phyloP scores from a whole-genome alignment of 2,888 invertebrate species.

The Drosophila colorata region DNA sequence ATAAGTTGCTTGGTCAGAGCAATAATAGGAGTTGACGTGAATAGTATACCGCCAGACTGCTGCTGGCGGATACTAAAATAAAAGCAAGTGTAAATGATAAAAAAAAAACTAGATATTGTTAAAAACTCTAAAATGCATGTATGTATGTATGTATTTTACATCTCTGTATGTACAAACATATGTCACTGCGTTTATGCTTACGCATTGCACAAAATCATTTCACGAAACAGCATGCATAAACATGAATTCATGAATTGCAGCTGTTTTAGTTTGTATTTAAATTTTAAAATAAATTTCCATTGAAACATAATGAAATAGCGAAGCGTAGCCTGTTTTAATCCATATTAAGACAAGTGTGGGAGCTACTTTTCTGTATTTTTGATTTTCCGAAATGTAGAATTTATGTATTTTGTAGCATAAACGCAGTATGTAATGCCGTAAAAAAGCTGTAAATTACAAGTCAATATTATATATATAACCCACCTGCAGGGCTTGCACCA shows the following conservation, averaged over 20 bases:
- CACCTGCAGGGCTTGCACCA: slow-evolving; percentile 99
- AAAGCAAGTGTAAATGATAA: no score
- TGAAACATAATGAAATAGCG: no score
- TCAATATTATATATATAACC: slow-evolving; percentile 75
- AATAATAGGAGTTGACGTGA: no score
- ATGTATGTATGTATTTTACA: background rate
- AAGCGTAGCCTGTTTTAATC: background rate
- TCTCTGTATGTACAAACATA: background rate
- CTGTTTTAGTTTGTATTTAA: background rate
- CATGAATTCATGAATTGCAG: no score
- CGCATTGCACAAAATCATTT: no score
- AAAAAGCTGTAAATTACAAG: background rate
- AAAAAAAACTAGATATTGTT: background rate
- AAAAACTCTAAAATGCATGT: slow-evolving; percentile 5
- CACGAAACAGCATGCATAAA: no score
- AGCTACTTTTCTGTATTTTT: no score
- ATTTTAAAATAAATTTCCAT: background rate
- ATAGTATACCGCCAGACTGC: no score
- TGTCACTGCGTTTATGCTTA: slow-evolving; percentile 7
- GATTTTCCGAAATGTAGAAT: background rate
- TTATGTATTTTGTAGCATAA: background rate
- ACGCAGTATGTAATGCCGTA: slow-evolving; percentile 4
- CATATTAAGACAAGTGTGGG: background rate
- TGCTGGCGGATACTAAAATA: no score
- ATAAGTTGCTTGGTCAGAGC: no score